These are phyloP conservation scores for Drosophila nigrodunni DNA, from an alignment of 1,140 invertebrate genomes.

Conservation along the genomic window DNA sequence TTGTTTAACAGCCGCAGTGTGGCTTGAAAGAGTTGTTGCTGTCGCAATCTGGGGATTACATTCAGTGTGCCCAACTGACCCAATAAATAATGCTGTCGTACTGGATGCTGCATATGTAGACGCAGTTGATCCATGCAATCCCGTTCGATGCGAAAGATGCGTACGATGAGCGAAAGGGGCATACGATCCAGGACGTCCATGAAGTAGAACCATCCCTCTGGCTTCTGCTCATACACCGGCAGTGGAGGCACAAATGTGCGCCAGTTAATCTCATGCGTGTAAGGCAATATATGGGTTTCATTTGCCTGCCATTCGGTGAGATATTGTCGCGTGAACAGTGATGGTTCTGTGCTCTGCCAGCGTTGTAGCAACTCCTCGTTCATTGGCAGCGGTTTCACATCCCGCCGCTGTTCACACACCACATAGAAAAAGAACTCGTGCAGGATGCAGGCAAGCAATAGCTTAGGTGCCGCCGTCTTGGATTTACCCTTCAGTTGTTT, in stretches of 20 bases:
- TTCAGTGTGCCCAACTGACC: slow-evolving; percentile 76
- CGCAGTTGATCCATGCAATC: slow-evolving; percentile 87
- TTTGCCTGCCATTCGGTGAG: slow-evolving; percentile 83
- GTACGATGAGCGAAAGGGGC: slow-evolving; percentile 90
- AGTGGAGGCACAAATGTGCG: slow-evolving; percentile 91
- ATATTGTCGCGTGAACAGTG: slow-evolving; percentile 49
- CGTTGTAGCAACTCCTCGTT: slow-evolving; percentile 82
- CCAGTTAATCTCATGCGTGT: slow-evolving; percentile 87
- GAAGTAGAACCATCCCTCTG: slow-evolving; percentile 90
- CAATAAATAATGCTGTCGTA: slow-evolving; percentile 88
- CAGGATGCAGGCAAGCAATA: slow-evolving; percentile 88
- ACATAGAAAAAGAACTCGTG: slow-evolving; percentile 90
- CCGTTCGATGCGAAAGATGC: slow-evolving; percentile 87
- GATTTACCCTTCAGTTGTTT: not conserved
- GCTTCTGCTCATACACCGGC: slow-evolving; percentile 87
- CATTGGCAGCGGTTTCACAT: slow-evolving; percentile 78
- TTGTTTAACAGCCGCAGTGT: slow-evolving; percentile 87
- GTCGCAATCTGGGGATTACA: slow-evolving; percentile 57
- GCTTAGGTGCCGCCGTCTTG: slow-evolving; percentile 86
- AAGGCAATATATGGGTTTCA: slow-evolving; percentile 84
- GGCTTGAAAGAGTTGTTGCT: slow-evolving; percentile 89
- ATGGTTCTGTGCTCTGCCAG: slow-evolving; percentile 82
- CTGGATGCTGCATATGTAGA: slow-evolving; percentile 88
- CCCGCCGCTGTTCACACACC: slow-evolving; percentile 86
- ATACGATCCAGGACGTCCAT: slow-evolving; percentile 90